Evolutionary conservation across 2,113 vertebrate species (phyloP).

Genomic region (Lampris incognitus): DNA sequence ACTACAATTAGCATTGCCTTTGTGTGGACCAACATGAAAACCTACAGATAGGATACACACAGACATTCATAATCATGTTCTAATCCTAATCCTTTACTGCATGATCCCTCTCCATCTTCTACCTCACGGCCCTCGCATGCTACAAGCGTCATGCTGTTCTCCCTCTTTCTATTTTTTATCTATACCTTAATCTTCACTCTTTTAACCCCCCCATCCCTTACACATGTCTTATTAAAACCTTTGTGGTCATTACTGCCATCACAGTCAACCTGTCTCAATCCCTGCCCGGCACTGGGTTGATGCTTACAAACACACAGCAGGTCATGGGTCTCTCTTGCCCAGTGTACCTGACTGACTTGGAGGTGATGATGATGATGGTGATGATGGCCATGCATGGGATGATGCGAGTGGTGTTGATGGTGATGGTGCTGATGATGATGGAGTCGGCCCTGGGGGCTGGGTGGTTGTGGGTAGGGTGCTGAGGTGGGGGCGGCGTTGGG

Average conservation of each 20-base stretch:
- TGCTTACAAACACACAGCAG: not conserved
- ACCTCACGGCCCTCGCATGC: slow-evolving; percentile 8
- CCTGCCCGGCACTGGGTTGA: not conserved
- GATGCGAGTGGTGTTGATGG: slow-evolving; percentile 82
- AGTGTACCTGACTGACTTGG: slow-evolving; percentile 77
- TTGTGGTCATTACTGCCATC: not conserved
- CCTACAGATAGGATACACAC: slow-evolving; percentile 32
- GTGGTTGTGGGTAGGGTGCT: slow-evolving; percentile 87
- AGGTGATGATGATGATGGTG: slow-evolving; percentile 78
- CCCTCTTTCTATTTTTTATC: not conserved
- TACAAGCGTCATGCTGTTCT: slow-evolving; percentile 2
- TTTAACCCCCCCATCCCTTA: not conserved
- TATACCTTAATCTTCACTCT: slow-evolving; percentile 3
- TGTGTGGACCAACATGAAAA: slow-evolving; percentile 18
- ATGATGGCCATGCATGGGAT: slow-evolving; percentile 78
- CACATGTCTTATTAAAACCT: not conserved
- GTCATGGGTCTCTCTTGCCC: not conserved
- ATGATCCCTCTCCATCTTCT: slow-evolving; percentile 40
- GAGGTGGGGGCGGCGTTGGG: slow-evolving; percentile 79
- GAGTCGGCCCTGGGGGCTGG: slow-evolving; percentile 88
- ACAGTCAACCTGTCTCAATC: not conserved
- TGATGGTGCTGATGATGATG: slow-evolving; percentile 88
- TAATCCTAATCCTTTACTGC: slow-evolving; percentile 64
- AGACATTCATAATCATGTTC: slow-evolving; percentile 58
- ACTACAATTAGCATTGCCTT: slow-evolving; percentile 8